phyloP scores from a whole-genome alignment of 2,797 vertebrate genomes.

The Helostoma temminkii region DNA sequence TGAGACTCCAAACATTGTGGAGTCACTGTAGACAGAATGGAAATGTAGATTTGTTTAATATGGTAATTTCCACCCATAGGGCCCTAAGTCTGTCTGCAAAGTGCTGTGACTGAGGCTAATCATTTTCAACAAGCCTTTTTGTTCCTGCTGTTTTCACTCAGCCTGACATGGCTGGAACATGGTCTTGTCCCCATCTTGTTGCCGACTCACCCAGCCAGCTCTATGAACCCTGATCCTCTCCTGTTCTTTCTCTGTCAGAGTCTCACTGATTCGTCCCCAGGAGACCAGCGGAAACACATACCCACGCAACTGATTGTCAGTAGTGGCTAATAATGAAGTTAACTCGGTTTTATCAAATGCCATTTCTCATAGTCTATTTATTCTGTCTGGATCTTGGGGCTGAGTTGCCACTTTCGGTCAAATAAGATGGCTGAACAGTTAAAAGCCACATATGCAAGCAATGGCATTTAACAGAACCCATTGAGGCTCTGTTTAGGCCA shows the following conservation, averaged over 20 bases:
- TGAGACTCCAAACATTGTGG: no score
- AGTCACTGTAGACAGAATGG: constrained; percentile 30
- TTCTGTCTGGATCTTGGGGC: constrained; percentile 29
- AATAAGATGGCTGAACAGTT: constrained; percentile 26
- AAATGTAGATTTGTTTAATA: constrained; percentile 57
- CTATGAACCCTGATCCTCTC: constrained; percentile 18
- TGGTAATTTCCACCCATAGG: constrained; percentile 47
- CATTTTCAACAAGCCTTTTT: constrained; percentile 71
- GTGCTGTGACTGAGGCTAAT: constrained; percentile 71
- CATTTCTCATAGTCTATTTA: constrained; percentile 33
- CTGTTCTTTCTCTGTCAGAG: constrained; percentile 36
- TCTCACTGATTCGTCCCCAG: constrained; percentile 64
- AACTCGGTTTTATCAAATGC: constrained; percentile 26
- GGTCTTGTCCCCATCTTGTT: constrained; percentile 44
- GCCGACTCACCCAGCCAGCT: constrained; percentile 30
- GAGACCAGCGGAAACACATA: constrained; percentile 46
- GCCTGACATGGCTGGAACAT: constrained; percentile 59
- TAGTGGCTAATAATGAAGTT: constrained; percentile 8
- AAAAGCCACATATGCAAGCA: constrained; percentile 23
- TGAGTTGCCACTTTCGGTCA: constrained; percentile 17
- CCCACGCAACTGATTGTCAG: constrained; percentile 20
- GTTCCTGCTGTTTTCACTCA: constrained; percentile 62
- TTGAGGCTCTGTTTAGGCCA: constrained; percentile 37
- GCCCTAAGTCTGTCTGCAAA: constrained; percentile 66
- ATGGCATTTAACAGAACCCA: constrained; percentile 49